phyloP scores from a whole-genome alignment of 2,888 invertebrate genomes.

The Agrochola lota region DNA sequence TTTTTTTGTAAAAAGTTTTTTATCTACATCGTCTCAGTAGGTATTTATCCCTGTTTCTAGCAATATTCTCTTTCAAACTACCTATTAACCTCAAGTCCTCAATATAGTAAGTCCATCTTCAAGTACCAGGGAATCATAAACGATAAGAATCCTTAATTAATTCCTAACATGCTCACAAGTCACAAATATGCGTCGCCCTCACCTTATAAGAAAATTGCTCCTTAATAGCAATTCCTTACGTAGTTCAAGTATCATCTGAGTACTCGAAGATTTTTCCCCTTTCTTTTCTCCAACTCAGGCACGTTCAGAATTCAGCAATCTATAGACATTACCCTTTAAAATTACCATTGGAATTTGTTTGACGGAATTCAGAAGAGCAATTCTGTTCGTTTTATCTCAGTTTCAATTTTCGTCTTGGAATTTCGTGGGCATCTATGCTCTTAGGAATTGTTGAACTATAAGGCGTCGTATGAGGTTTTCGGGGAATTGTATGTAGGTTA shows the following conservation, averaged over 20 bases:
- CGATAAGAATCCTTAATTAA: constrained; percentile 60
- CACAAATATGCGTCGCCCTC: constrained; percentile 52
- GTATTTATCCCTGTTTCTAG: too few species aligned
- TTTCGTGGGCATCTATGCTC: constrained; percentile 25
- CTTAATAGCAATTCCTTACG: constrained; percentile 68
- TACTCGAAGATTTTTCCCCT: constrained; percentile 57
- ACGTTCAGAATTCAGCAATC: constrained; percentile 61
- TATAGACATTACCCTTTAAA: constrained; percentile 66
- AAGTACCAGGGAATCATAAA: constrained; percentile 43
- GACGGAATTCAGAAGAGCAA: constrained; percentile 53
- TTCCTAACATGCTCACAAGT: constrained; percentile 43
- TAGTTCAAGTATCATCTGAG: constrained; percentile 60
- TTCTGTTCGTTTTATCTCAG: constrained; percentile 50
- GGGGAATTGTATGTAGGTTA: constrained; percentile 5
- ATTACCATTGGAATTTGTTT: constrained; percentile 67
- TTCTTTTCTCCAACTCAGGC: constrained; percentile 39
- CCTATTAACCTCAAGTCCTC: too few species aligned
- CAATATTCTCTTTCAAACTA: too few species aligned
- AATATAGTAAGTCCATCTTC: too few species aligned
- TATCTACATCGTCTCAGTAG: too few species aligned
- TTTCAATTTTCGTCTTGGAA: constrained; percentile 55
- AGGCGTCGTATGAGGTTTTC: constrained; percentile 14
- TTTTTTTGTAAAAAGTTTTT: too few species aligned
- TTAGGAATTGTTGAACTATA: constrained; percentile 24
- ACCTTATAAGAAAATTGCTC: constrained; percentile 59